These are phyloP conservation scores for Lemur catta DNA, from an alignment of 2,797 vertebrate genomes.

Conservation along the genomic window DNA sequence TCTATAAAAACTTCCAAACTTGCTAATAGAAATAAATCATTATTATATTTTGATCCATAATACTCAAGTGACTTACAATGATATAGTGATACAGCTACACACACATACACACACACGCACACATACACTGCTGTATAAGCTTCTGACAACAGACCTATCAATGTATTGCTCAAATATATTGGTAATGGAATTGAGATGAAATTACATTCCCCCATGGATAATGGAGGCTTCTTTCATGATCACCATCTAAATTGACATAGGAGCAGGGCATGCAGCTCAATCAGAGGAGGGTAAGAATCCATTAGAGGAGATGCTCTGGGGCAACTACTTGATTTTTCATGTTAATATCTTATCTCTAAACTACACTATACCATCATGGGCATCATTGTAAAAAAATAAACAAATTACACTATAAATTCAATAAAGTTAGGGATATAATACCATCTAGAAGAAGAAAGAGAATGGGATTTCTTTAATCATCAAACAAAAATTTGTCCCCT, in stretches of 20 bases:
- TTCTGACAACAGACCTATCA: background rate
- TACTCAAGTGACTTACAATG: background rate
- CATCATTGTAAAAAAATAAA: too few relatives aligned
- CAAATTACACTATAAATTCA: background rate
- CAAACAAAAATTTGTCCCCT: background rate
- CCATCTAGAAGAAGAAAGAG: background rate
- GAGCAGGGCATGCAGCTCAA: background rate
- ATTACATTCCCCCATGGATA: background rate
- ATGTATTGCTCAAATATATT: background rate
- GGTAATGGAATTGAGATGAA: background rate
- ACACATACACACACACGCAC: too few relatives aligned
- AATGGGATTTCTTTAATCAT: background rate
- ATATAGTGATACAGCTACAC: background rate
- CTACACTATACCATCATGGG: background rate
- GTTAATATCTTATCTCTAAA: background rate
- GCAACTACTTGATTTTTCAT: background rate
- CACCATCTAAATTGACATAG: background rate
- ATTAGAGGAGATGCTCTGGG: background rate
- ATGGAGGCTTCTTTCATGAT: background rate
- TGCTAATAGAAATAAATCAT: background rate
- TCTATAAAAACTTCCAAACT: background rate
- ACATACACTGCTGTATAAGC: background rate
- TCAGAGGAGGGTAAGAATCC: background rate
- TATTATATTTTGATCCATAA: background rate
- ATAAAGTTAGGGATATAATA: background rate